Conservation (phyloP, 2,797 vertebrate species). For the Chelmon rostratus region DNA sequence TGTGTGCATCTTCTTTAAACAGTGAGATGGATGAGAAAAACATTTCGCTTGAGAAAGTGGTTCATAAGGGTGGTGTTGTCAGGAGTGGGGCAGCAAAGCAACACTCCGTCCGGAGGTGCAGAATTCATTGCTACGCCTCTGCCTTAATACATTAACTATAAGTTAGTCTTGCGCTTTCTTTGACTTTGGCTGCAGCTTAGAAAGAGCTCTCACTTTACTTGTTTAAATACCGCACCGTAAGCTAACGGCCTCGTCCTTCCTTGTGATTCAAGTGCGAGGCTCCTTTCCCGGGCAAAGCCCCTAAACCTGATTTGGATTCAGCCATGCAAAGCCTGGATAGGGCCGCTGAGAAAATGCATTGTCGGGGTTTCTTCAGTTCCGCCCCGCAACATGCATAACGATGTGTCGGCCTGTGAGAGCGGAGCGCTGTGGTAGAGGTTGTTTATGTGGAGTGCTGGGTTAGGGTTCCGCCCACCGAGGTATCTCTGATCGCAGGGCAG, state of each 20-base stretch:
- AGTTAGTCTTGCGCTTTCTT: background rate
- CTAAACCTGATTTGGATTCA: conserved; percentile 82
- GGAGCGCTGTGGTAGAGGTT: conserved; percentile 76
- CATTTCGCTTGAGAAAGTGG: background rate
- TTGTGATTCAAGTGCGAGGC: conserved; percentile 70
- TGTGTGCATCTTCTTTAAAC: background rate
- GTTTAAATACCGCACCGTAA: background rate
- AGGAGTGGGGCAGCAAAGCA: background rate
- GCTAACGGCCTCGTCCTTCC: conserved; percentile 33
- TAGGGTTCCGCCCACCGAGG: conserved; percentile 90
- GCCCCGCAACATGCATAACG: conserved; percentile 88
- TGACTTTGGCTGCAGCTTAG: background rate
- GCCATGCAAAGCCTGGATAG: conserved; percentile 66
- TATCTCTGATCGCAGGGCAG: conserved; percentile 95
- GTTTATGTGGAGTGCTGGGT: conserved; percentile 88
- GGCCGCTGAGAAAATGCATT: conserved; percentile 81
- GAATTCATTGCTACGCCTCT: background rate
- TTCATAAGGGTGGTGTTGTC: background rate
- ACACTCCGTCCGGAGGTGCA: background rate
- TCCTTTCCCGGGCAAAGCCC: conserved; percentile 86
- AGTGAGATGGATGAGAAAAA: background rate
- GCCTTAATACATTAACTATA: background rate
- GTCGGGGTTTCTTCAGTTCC: conserved; percentile 80
- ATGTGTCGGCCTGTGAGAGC: conserved; percentile 72
- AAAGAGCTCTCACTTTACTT: background rate